Evolutionary conservation across 1,140 invertebrate genomes (phyloP), one percentile per base, ranked within the genome.

Genomic region (Trypoxylus dichotomus): DNA sequence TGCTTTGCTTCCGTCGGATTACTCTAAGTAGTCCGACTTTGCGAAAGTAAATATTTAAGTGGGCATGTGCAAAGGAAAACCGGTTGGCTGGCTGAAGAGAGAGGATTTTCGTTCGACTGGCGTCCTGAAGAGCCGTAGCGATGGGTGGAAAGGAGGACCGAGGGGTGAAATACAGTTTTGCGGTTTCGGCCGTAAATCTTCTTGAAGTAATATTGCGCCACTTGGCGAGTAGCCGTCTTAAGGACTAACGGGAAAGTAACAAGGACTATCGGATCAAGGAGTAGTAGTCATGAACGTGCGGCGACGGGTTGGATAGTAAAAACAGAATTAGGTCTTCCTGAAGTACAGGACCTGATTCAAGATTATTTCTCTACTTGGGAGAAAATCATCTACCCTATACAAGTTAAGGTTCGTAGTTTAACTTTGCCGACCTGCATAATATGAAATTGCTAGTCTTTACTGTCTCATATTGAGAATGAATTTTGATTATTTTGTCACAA

Each of bases 31-130:
- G 76, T 73, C 79, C 32, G 77, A 79, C 79, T 79, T 77, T 47
- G 32, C 37, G 37, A 79, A 79, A 79, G 79, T 80, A 80, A 80
- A 80, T 80, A 80, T 80, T 80, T 80, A 80, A 80, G 71, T 78
- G 77, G 77, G 77, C 77, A 68, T 72, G 77, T 76, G 75, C 77
- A 72, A 72, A 68, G 63, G 58, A 24, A 77, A 68, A 68, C 32
- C 60, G 60, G 60, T 68, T 68, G 60, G 54, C 60, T 68, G 21
- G 32, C 32, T 32, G 7, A 7, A 32, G 32, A 7, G 32, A n/a
- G 24, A 68, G 60, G 60, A 27, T 68, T 68, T 68, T 27, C 60
- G 24, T 68, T 68, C 11, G 21, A 7, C n/a, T 25, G 10, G 6
- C 6, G 24, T 68, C 24, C 24, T 29, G 32, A 32, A 32, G 32